Evolutionary conservation across 1,140 invertebrate species (phyloP).

Genomic region (Zaprionus nigranus): DNA sequence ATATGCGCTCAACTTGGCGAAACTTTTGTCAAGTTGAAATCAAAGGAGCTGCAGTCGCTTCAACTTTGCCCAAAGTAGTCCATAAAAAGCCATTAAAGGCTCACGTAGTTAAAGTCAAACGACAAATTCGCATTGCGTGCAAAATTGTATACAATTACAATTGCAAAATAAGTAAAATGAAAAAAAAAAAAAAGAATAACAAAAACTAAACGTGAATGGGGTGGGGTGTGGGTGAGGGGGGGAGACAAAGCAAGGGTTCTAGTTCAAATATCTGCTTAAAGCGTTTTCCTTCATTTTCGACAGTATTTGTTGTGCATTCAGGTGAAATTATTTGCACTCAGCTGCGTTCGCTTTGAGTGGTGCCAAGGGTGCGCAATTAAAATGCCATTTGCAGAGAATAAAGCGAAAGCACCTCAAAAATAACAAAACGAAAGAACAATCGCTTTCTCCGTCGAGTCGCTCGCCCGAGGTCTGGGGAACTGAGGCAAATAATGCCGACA

Average conservation of each 20-base stretch:
- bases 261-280: conserved; percentile 54
- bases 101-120: conserved; percentile 79
- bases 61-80: conserved; percentile 65
- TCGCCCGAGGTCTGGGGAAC: conserved; percentile 9
- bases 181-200: conserved; percentile 1
- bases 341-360: conserved; percentile 61
- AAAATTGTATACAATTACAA: conserved; percentile 36
- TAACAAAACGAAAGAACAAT: conserved; percentile 26
- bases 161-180: conserved; percentile 22
- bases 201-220: background rate
- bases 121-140: conserved; percentile 73
- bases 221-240: background rate
- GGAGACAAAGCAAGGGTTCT: background rate
- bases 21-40: conserved; percentile 77
- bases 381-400: conserved; percentile 67
- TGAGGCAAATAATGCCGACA: conserved; percentile 26
- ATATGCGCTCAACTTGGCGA: conserved; percentile 63
- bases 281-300: conserved; percentile 46
- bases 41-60: conserved; percentile 56
- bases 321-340: conserved; percentile 71
- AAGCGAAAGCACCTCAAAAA: conserved; percentile 45
- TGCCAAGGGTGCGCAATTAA: conserved; percentile 62
- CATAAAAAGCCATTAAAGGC: conserved; percentile 76
- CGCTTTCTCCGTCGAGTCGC: background rate
- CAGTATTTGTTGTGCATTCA: conserved; percentile 73